These are phyloP conservation scores for Agonopterix subpropinquella DNA, from an alignment of 2,888 invertebrate species.

Conservation along the genomic window DNA sequence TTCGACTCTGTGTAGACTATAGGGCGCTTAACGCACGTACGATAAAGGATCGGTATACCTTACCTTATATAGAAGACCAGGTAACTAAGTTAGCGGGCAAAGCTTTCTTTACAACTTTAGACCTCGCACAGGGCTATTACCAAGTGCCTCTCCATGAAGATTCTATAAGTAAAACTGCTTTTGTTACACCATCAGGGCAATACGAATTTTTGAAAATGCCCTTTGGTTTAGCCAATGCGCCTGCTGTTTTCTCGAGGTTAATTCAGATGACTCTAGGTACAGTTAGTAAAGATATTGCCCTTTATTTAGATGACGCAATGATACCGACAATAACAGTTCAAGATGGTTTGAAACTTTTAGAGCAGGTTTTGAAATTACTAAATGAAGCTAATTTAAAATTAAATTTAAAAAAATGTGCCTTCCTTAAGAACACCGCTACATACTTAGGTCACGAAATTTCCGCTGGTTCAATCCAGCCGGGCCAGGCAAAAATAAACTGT, in stretches of 20 bases:
- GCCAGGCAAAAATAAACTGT: neutral
- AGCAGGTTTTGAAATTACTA: neutral
- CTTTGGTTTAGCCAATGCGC: constrained; percentile 1
- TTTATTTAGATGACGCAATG: constrained; percentile 2
- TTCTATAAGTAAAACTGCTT: neutral
- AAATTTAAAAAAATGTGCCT: constrained; percentile 3
- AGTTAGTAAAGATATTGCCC: neutral
- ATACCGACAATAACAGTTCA: neutral
- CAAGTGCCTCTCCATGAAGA: neutral
- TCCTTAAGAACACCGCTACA: neutral
- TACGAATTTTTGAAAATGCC: constrained; percentile 1
- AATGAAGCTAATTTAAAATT: neutral
- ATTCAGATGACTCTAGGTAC: neutral
- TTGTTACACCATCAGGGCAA: constrained; percentile 1
- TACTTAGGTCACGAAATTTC: constrained; percentile 3
- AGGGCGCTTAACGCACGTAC: constrained; percentile 1
- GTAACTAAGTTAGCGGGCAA: neutral
- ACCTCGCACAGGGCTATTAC: neutral
- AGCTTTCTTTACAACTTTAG: neutral
- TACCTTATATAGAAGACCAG: constrained; percentile 6
- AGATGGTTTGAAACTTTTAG: neutral
- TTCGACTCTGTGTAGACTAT: constrained; percentile 5
- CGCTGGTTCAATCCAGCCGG: neutral
- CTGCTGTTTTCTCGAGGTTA: neutral
- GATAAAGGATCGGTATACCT: constrained; percentile 3